Evolutionary conservation across 2,888 invertebrate genomes (phyloP).

Genomic region (Polymixis lichenea): DNA sequence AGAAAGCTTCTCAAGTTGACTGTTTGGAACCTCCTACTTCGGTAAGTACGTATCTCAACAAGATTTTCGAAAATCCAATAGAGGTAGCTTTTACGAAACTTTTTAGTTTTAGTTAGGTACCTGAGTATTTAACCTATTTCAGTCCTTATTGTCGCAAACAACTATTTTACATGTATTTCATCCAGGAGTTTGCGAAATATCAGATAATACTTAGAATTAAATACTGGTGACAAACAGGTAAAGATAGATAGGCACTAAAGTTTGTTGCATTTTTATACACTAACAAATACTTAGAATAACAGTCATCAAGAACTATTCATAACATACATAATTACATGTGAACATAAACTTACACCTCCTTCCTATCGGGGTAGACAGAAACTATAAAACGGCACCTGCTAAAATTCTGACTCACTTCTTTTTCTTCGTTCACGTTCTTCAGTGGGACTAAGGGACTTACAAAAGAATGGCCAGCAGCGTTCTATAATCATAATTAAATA

Average conservation of each 20-base stretch:
- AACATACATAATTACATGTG: background rate
- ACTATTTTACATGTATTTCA: background rate
- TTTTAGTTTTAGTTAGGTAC: background rate
- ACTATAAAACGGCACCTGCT: background rate
- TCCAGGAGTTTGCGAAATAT: no score
- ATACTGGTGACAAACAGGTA: background rate
- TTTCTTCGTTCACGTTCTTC: background rate
- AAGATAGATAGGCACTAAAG: background rate
- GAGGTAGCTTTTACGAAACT: slow-evolving; percentile 21
- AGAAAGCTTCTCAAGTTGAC: background rate
- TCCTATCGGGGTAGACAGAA: background rate
- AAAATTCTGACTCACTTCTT: background rate
- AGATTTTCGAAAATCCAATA: background rate
- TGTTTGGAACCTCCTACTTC: no score
- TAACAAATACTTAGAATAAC: background rate
- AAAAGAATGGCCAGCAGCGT: no score
- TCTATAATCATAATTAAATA: no score
- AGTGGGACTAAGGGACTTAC: background rate
- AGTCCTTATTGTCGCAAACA: background rate
- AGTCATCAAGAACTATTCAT: background rate
- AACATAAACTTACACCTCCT: background rate
- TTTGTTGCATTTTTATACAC: background rate
- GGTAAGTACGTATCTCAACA: background rate
- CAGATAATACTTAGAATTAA: background rate
- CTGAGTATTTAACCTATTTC: no score